Conservation (phyloP, 2,888 invertebrate species). For the Agrochola litura region DNA sequence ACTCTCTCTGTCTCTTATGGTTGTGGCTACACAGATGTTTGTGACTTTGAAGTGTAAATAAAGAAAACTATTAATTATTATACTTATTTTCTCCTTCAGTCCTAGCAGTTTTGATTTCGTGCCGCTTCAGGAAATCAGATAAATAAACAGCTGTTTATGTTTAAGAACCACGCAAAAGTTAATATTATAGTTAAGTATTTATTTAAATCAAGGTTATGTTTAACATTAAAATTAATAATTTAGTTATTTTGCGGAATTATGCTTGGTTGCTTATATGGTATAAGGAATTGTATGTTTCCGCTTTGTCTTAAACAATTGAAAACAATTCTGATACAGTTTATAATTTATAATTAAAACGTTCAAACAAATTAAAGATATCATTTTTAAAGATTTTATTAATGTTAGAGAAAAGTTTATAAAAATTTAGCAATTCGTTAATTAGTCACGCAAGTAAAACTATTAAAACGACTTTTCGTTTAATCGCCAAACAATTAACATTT, state of each 20-base stretch:
- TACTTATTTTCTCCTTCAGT: slow-evolving; percentile 18
- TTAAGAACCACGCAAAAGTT: slow-evolving; percentile 41
- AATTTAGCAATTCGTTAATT: slow-evolving; percentile 46
- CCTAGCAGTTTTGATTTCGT: slow-evolving; percentile 28
- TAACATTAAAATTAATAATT: not conserved
- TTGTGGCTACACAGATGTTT: too few species aligned
- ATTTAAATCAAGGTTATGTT: slow-evolving; percentile 38
- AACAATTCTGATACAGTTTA: not conserved
- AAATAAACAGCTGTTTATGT: slow-evolving; percentile 43
- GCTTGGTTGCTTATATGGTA: slow-evolving; percentile 12
- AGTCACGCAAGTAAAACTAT: slow-evolving; percentile 53
- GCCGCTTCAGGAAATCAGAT: slow-evolving; percentile 39
- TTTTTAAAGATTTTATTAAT: not conserved
- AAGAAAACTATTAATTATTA: too few species aligned
- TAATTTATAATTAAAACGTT: not conserved
- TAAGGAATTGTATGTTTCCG: slow-evolving; percentile 22
- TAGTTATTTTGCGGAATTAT: slow-evolving; percentile 22
- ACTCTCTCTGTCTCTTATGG: too few species aligned
- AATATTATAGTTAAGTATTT: slow-evolving; percentile 18
- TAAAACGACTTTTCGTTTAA: slow-evolving; percentile 25
- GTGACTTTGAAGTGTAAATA: too few species aligned
- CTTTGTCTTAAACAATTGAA: not conserved
- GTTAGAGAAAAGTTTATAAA: not conserved
- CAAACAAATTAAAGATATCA: not conserved
- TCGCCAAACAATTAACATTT: slow-evolving; percentile 60